Base-by-base conservation (phyloP, 2,797 vertebrate genomes). In the Coregonus sp. region DNA sequence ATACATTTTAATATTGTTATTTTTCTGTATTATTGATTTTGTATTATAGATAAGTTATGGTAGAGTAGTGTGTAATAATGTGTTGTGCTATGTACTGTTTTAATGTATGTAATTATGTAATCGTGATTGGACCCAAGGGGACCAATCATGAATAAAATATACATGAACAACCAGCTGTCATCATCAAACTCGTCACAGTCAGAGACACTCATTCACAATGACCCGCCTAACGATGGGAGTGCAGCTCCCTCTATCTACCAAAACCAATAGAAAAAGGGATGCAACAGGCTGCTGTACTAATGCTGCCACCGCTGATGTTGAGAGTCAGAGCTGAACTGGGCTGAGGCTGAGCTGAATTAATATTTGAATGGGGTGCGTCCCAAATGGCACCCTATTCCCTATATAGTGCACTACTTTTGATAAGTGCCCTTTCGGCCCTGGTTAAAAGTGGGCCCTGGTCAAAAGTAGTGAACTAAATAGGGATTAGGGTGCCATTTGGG, bases 241-340 rank as follows among this genome's bases (percentile, higher is more conserved):
- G 86, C 3, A 87, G 90, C 90, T 88, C 89, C 89, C 88, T 92
- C 91, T 91, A 85, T 89, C 90, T 93, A 87, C 89, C 84, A 71
- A 82, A 88, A 65, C 70, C 80, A 78, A 87, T 65, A 89, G 82
- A 89, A 72, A 82, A 50, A 72, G 37, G 51, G 54, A 33, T 25
- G 18, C 12, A n/a, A 37, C 56, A 72, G n/a, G 56, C 56, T 59
- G 18, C 25, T 31, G 20, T 16, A 37, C 31, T 12, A 25, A 35
- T 18, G 71, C 20, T 18, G 29, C 14, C 66, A 69, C 20, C 16
- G 63, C 69, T 51, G 35, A 65, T 18, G 9, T 33, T 73, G 61
- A 72, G 75, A 37, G 75, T 20, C 47, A 74, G n/a, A 69, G 51
- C n/a, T 18, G 52, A 54, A 35, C 16, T 14, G 52, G 33, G 7